Percentiles rank a stretch among this genome's conserved stretches.
Evolutionary conservation across 2,888 invertebrate genomes (phyloP).

Genomic region (Scaptodrosophila latifasciaeformis): DNA sequence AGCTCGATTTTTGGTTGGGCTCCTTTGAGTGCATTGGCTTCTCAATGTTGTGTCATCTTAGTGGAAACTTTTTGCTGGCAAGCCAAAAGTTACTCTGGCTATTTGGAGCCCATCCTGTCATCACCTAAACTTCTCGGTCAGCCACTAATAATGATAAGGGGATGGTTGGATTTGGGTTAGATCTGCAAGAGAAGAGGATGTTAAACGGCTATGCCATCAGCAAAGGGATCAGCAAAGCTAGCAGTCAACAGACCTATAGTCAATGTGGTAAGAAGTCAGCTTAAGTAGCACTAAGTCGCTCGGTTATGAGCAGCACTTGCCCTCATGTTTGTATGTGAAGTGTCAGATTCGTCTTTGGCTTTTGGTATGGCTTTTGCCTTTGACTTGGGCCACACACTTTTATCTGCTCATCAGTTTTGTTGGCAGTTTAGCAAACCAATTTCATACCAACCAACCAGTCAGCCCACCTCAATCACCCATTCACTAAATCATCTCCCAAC

Average conservation of each 20-base stretch:
- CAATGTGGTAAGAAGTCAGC: conserved; percentile 27
- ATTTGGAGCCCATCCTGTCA: no score
- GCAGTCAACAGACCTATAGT: neutral
- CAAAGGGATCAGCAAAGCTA: conserved; percentile 44
- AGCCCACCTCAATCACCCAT: neutral
- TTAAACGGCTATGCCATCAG: conserved; percentile 39
- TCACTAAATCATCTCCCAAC: neutral
- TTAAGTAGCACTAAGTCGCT: conserved; percentile 40
- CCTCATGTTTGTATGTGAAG: conserved; percentile 50
- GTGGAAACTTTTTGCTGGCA: no score
- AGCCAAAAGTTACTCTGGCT: no score
- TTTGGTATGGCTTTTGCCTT: conserved; percentile 22
- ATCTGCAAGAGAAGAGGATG: no score
- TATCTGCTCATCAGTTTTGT: conserved; percentile 42
- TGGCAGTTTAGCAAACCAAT: no score
- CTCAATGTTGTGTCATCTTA: no score
- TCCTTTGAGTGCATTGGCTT: no score
- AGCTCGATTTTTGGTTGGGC: no score
- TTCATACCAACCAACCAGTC: neutral
- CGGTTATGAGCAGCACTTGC: conserved; percentile 23
- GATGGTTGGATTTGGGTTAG: no score
- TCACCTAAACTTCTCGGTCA: no score
- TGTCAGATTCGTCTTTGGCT: conserved; percentile 54
- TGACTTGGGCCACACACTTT: conserved; percentile 59
- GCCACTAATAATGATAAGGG: no score